Percentiles rank a stretch among this genome's conserved stretches.
Conservation (phyloP, 2,888 invertebrate species). For the Conomelus anceps region DNA sequence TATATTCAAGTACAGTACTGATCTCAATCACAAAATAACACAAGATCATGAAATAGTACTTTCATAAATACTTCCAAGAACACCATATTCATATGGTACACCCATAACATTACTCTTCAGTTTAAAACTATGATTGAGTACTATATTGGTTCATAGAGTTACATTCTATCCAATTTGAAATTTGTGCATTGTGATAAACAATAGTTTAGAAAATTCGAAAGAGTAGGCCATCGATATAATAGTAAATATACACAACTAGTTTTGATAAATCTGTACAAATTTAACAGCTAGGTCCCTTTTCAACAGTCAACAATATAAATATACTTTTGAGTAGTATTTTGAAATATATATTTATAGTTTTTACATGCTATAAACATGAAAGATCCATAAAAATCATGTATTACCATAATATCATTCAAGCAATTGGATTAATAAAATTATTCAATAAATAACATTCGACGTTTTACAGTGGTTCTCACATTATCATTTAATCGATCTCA, state of each 20-base stretch:
- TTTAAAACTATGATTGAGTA: background rate
- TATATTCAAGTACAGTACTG: background rate
- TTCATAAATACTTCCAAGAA: too few relatives aligned
- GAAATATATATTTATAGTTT: background rate
- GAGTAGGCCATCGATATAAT: background rate
- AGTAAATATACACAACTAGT: background rate
- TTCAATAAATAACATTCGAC: too few relatives aligned
- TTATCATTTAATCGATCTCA: too few relatives aligned
- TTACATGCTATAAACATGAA: background rate
- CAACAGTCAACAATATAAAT: background rate
- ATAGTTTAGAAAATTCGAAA: background rate
- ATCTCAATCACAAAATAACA: background rate
- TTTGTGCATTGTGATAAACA: background rate
- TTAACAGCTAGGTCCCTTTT: background rate
- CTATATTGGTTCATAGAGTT: background rate
- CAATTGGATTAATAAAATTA: background rate
- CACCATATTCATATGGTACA: background rate
- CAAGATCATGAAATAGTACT: background rate
- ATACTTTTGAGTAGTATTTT: background rate
- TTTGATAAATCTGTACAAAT: background rate
- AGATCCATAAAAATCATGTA: background rate
- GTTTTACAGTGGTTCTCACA: too few relatives aligned
- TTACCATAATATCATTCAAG: background rate
- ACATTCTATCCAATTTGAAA: background rate
- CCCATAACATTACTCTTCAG: background rate